A percentile compares a stretch with the other conserved stretches of the same genome.
These are phyloP conservation scores for Stenchaetothrips biformis DNA, from an alignment of 2,888 invertebrate species.

Conservation along the genomic window DNA sequence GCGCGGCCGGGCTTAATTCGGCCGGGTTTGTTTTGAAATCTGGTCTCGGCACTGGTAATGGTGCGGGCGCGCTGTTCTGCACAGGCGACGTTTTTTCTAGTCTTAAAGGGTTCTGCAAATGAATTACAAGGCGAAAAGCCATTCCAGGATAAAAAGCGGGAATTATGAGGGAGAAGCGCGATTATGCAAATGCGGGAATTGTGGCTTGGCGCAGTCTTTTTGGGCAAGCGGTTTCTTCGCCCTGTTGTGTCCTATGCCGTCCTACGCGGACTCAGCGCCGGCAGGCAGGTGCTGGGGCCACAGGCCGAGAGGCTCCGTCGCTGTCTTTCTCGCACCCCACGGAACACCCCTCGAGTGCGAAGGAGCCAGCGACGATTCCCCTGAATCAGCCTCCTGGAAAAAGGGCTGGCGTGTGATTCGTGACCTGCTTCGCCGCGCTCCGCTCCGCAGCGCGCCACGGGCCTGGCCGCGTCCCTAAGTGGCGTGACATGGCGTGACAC, in stretches of 20 bases:
- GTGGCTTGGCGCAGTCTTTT: slow-evolving; percentile 16
- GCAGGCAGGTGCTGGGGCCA: no score
- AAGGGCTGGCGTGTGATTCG: no score
- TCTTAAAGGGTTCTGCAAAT: slow-evolving; percentile 25
- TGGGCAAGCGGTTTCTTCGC: not conserved
- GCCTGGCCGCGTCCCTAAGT: no score
- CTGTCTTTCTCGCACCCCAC: no score
- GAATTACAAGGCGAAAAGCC: slow-evolving; percentile 23
- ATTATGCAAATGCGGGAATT: slow-evolving; percentile 18
- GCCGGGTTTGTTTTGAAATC: slow-evolving; percentile 21
- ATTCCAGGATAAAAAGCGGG: slow-evolving; percentile 13
- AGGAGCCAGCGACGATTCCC: no score
- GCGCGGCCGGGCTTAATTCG: slow-evolving; percentile 3
- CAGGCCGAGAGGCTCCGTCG: no score
- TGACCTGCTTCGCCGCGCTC: no score
- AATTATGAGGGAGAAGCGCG: slow-evolving; percentile 17
- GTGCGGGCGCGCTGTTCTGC: not conserved
- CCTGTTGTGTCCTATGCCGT: not conserved
- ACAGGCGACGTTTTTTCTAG: slow-evolving; percentile 14
- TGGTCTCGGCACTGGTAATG: slow-evolving; percentile 17
- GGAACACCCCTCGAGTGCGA: no score
- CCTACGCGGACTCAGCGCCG: not conserved
- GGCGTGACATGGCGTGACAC: no score
- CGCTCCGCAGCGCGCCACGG: no score
- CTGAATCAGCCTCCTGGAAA: no score